Conservation (phyloP, 2,888 invertebrate species). For the Anarsia innoxiella region DNA sequence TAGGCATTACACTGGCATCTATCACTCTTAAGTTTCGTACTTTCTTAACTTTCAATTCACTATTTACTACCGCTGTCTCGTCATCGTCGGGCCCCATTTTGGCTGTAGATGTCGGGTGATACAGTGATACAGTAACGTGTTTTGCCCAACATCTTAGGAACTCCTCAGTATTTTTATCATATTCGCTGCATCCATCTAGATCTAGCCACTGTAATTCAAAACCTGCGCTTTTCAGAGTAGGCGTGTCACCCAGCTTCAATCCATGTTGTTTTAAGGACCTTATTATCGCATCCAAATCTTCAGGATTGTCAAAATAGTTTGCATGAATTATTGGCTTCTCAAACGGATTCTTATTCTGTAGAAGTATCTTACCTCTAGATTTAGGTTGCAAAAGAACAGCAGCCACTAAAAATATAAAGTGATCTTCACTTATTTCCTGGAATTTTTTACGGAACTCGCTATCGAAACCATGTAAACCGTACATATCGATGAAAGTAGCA, state of each 20-base stretch:
- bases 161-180: conserved; percentile 32
- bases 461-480: conserved; percentile 30
- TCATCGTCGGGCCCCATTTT: conserved; percentile 76
- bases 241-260: conserved; percentile 34
- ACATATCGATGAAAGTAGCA: conserved; percentile 34
- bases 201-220: conserved; percentile 43
- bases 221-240: conserved; percentile 34
- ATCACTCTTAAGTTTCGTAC: conserved; percentile 72
- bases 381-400: conserved; percentile 79
- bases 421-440: conserved; percentile 33
- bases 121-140: conserved; percentile 66
- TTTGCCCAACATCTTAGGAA: conserved; percentile 38
- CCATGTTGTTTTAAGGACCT: conserved; percentile 33
- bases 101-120: conserved; percentile 81
- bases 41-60: conserved; percentile 70
- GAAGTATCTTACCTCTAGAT: conserved; percentile 78
- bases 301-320: conserved; percentile 75
- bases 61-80: conserved; percentile 69
- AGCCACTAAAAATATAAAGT: conserved; percentile 55
- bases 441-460: conserved; percentile 36
- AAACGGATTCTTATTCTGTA: conserved; percentile 79
- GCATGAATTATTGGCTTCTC: conserved; percentile 78
- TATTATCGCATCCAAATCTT: conserved; percentile 60
- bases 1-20: conserved; percentile 81
- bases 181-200: conserved; percentile 38